Evolutionary conservation across 2,797 vertebrate species (phyloP).

Genomic region (Microchirus variegatus): DNA sequence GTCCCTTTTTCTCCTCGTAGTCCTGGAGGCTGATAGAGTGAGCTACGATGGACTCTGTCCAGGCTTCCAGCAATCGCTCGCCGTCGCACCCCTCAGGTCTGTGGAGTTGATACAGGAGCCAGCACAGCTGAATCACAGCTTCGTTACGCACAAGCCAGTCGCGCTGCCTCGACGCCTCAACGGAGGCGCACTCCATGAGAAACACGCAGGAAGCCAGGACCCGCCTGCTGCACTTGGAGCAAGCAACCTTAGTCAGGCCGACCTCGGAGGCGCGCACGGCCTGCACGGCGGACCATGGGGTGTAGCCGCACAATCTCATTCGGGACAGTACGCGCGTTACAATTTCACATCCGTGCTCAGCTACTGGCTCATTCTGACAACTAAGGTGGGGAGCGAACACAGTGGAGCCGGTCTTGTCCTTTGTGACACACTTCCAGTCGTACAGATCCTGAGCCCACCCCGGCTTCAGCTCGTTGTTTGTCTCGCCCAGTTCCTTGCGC

Average conservation of each 20-base stretch:
- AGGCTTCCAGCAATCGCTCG: too few species aligned
- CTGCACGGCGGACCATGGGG: constrained; percentile 19
- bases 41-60: too few species aligned
- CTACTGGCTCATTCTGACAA: background rate
- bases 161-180: too few species aligned
- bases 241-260: accelerated
- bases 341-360: too few species aligned
- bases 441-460: constrained; percentile 26
- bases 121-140: too few species aligned
- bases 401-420: background rate
- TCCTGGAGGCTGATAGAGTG: too few species aligned
- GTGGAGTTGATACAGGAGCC: too few species aligned
- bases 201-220: background rate
- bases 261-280: background rate
- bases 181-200: too few species aligned
- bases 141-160: too few species aligned
- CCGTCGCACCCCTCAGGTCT: too few species aligned
- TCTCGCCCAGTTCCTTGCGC: background rate
- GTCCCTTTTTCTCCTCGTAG: too few species aligned
- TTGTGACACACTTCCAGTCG: background rate
- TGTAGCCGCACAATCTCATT: constrained; percentile 20
- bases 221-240: background rate
- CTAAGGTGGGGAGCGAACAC: background rate
- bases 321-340: background rate
- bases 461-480: constrained; percentile 5